Base-by-base conservation (phyloP, 2,888 invertebrate species). In the Boloria selene region DNA sequence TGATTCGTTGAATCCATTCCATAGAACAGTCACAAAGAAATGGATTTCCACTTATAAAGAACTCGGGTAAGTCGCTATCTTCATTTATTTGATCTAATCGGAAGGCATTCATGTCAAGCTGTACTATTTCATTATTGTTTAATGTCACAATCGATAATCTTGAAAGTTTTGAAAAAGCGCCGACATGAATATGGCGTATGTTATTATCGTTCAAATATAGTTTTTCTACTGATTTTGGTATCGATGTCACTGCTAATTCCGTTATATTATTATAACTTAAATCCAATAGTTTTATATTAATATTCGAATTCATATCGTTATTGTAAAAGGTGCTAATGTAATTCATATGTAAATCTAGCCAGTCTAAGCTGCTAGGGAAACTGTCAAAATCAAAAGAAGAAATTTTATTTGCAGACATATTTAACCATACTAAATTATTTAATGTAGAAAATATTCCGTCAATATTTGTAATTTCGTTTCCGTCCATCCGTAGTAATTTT, bases 1-100 rank as follows among this genome's bases (percentile, higher is more conserved):
- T 96, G 84, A 96, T 95, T 78, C 95, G 93, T 76, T 96, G 94
- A 82, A 97, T 88, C 97, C 97, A 97, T 88, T 97, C 97, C 96
- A 97, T 96, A 77, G 95, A 95, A 89, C 97, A 97, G 87, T 97
- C 96, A 88, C 97, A 97, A 79, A 95, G 93, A 84, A 97, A 95
- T 67, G 97, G 97, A 93, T 97, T 97, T 77, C 95, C 95, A 70
- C 96, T 96, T 81, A 97, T 94, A 87, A 95, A 96, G 86, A 97
- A 96, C 84, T 95, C 94, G 49, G 96, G 96, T 79, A 96, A 89
- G 77, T 95, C 95, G 78, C 95, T 95, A 81, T 94, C 93, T 80
- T 94, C 93, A 70, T 94, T 92, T 74, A 95, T 93, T 75, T 94
- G 93, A 80, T 94, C 94, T 80, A 96, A 86, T 82, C 95, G 94